Evolutionary conservation across 2,888 invertebrate species (phyloP), one percentile per base, ranked within the genome.

Genomic region (Pristionchus japonicus): DNA sequence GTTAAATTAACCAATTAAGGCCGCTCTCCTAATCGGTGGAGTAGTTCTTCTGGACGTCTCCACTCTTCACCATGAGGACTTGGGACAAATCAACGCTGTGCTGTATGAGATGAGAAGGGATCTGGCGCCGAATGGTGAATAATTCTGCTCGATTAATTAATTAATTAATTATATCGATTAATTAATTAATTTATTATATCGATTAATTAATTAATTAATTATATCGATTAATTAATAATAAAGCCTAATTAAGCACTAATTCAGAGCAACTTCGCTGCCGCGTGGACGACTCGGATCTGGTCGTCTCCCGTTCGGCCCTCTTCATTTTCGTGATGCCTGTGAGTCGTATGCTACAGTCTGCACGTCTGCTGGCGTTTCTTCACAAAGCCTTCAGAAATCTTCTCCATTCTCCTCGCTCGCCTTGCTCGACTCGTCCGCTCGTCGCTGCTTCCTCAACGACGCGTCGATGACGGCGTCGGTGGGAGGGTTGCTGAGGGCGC

Each of bases 21-120:
- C 77, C 1, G 47, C 64, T 3, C 52, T 88, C 9, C 88, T 82
- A 0, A 88, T 83, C 49, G 88, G 88, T 20, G 88, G 88, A 0
- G 88, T 88, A 3, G 80, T 47, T 17, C 67, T 80, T 9, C 37
- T 88, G 23, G 88, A 88, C 17, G 61, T 57, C 7, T 49, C 61
- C n/a, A 15, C 49, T 49, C 88, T 87, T 6, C 40, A 77, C 20
- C 31, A 37, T 4, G 61, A 77, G 52, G 80, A 37, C 7, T 9
- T 87, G 13, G 77, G 43, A n/a, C 47, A 87, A 40, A 80, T 87
- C 20, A 37, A 64, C 11, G 57, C 43, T 3, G 77, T 87, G 7
- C 40, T 87, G 40, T 87, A 57, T 37, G 87, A 77, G 80, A 87
- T 87, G 77, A 52, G 87, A 15, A 77, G 80, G 57, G 77, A 87